Evolutionary conservation across 92 coral and sea anemone genomes (phyloP), one percentile per base, ranked within the genome.

Genomic region (Palythoa heliodiscus): DNA sequence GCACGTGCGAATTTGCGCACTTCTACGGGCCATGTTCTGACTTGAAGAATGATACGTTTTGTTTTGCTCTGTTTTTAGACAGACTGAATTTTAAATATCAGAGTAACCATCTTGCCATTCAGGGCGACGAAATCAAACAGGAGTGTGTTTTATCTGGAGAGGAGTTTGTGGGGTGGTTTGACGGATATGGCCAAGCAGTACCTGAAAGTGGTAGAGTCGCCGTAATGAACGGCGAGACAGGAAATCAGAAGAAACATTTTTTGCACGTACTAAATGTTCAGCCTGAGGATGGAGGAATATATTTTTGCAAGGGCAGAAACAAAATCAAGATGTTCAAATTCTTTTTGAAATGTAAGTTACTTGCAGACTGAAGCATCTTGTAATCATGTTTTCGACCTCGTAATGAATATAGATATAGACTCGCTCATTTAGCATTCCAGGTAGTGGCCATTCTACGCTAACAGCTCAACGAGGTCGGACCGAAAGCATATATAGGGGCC

Each of bases 271-370:
- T 11, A 23, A 39, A 48, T 23, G 52, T 79, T 23, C 73, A 40
- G 13, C 52, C 60, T 12, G 74, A 79, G 4, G 84, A 79, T 19
- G 84, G 84, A 7, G 84, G 84, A 50, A 13, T 66, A 16, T 79
- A 63, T 24, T 79, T 79, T 52, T 79, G 84, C 35, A 79, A 64
- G 58, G 84, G 84, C 15, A 19, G 39, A 70, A 79, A 79, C 13
- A 64, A 58, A 15, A n/a, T 79, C 63, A 79, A 66, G 35, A 52
- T 61, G 10, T 66, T 63, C 12, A 79, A 79, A 47, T 11, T 79
- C 16, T 79, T 58, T 48, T 11, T 79, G 38, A 79, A 23, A 79
- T 43, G 84, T 79, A 63, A 79, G 84, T 78, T n/a, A 23, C 47
- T 20, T 67, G 9, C 3, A 50, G 37, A 8, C 35, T 29, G 35